Evolutionary conservation across 2,113 vertebrate species (phyloP).

Genomic region (Cacatua alba): DNA sequence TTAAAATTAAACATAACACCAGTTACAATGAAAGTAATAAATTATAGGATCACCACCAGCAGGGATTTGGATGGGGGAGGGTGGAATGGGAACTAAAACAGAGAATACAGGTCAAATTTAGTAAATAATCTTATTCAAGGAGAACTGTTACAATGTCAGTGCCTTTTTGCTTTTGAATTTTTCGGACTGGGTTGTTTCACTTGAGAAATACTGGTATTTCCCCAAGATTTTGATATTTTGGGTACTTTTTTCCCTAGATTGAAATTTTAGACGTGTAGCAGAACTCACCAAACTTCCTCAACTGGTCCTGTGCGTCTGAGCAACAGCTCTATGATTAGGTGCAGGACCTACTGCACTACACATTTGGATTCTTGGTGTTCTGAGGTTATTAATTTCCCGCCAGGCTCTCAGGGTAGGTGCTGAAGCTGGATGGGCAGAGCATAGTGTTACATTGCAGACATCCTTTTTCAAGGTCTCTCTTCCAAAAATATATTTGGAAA

Average conservation of each 20-base stretch:
- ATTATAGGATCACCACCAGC: background rate
- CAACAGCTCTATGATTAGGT: background rate
- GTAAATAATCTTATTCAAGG: background rate
- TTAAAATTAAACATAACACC: background rate
- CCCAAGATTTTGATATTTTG: background rate
- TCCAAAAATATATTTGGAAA: background rate
- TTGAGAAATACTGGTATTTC: background rate
- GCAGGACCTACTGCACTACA: background rate
- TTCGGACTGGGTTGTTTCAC: background rate
- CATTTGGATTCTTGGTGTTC: background rate
- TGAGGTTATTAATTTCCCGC: background rate
- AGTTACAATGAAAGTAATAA: background rate
- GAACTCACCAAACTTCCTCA: background rate
- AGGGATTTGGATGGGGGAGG: background rate
- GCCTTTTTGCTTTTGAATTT: background rate
- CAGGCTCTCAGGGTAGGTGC: background rate
- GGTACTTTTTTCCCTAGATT: accelerated
- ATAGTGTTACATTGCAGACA: background rate
- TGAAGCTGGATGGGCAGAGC: background rate
- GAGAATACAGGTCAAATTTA: background rate
- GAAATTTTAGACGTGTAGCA: background rate
- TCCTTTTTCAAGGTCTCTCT: background rate
- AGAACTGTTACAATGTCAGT: background rate
- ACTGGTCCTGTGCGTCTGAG: background rate
- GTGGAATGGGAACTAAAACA: background rate